Evolutionary conservation across 1,140 invertebrate species (phyloP), one percentile per base, ranked within the genome.

Genomic region (Coboldia fuscipes): DNA sequence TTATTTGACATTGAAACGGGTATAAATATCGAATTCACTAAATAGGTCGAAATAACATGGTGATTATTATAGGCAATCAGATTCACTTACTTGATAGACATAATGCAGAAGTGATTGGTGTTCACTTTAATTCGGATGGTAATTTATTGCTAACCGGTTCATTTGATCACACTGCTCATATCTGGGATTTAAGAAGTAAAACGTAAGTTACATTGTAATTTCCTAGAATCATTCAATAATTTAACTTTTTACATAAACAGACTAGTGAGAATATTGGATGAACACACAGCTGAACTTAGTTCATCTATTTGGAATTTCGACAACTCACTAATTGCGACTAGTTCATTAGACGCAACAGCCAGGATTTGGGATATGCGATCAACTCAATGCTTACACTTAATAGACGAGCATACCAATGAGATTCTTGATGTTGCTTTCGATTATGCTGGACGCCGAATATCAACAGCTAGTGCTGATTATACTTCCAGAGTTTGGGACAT

Each of bases 371-470:
- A 84, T 45, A 45, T 64, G 0, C 47, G 70, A 15, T 63, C 56
- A 32, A 56, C 63, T 39, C 51, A 53, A 19, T 71, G 72, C 45
- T 48, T 77, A 0, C 63, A 63, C 10, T 69, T 68, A 2, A 56
- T 80, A 2, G 45, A 57, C 2, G 68, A 63, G 5, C 77, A 81
- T 44, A 65, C 66, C 12, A 74, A 81, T 48, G 79, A 82, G 52
- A 75, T 83, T 13, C 48, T 82, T 14, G 78, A 82, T 48, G 61
- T 82, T 6, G 59, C 66, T 27, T 78, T 82, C 50, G 73, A 82
- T 55, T 72, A 63, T 44, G 67, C 63, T 0, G 75, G 75, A 0
- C 64, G 67, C 38, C 61, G 64, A 33, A 53, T 84, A 46, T 68
- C 76, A 5, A 78, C 75, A 2, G 68, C 70, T 0, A 78, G 75